Evolutionary conservation across 92 coral and sea anemone species (phyloP).

Genomic region (Meandrina meandrites): DNA sequence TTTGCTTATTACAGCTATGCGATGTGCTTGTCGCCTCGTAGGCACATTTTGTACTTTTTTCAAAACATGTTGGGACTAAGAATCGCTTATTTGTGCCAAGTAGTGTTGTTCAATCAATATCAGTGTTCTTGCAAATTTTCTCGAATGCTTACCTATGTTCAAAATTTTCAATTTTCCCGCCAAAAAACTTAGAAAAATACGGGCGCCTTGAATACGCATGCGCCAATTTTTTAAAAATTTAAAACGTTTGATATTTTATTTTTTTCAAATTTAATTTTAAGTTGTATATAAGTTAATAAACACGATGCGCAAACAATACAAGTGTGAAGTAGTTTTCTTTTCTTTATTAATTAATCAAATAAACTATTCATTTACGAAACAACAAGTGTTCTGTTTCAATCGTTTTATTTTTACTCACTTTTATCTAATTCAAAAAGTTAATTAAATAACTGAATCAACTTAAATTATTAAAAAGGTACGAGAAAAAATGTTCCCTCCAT

Average conservation of each 20-base stretch:
- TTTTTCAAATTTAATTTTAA: too few relatives aligned
- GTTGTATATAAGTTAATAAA: background rate
- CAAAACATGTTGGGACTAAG: too few relatives aligned
- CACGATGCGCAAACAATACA: background rate
- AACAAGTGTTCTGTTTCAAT: background rate
- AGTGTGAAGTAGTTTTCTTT: background rate
- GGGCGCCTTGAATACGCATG: constrained; percentile 17
- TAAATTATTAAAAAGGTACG: background rate
- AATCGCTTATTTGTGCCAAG: too few relatives aligned
- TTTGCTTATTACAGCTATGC: too few relatives aligned
- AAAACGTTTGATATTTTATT: too few relatives aligned
- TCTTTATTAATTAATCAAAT: background rate
- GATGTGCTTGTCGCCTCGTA: too few relatives aligned
- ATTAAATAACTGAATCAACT: background rate
- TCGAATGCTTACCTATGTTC: too few relatives aligned
- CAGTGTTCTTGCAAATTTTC: too few relatives aligned
- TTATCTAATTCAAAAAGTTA: background rate
- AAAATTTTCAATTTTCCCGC: background rate
- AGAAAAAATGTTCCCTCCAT: background rate
- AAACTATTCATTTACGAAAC: background rate
- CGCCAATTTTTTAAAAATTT: constrained; percentile 1
- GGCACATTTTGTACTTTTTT: too few relatives aligned
- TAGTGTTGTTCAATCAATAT: too few relatives aligned
- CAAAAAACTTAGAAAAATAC: constrained; percentile 1
- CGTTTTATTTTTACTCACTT: too few relatives aligned